phyloP scores from a whole-genome alignment of 2,797 vertebrate genomes.

The Sphenodon punctatus region DNA sequence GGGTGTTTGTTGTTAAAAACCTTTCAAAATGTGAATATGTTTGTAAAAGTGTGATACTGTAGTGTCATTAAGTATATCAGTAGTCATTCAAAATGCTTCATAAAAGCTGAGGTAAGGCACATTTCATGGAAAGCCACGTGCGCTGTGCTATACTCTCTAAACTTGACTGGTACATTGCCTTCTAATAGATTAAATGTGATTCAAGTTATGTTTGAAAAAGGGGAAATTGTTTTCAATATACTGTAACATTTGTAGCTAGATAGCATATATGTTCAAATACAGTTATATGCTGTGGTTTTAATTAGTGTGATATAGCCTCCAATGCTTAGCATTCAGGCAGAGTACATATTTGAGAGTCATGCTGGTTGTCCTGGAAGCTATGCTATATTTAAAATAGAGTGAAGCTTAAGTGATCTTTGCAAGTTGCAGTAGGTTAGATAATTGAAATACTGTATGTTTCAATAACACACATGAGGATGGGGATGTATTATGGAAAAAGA shows the following conservation, averaged over 20 bases:
- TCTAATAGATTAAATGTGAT: background rate
- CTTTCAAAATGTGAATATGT: conserved; percentile 11
- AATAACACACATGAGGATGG: background rate
- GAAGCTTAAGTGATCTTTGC: background rate
- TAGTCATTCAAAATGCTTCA: accelerated
- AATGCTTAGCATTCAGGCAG: background rate
- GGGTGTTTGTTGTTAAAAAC: background rate
- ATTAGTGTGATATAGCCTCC: background rate
- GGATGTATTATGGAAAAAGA: background rate
- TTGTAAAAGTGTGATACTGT: background rate
- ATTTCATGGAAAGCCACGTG: background rate
- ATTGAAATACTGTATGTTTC: background rate
- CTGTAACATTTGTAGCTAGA: background rate
- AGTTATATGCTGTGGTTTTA: background rate
- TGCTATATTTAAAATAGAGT: no score
- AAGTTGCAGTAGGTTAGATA: background rate
- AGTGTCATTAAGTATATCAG: background rate
- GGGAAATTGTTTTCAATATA: background rate
- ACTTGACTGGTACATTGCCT: background rate
- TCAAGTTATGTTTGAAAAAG: background rate
- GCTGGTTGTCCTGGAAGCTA: accelerated
- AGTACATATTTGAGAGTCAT: background rate
- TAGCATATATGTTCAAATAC: background rate
- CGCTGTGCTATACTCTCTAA: background rate
- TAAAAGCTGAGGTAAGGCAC: background rate